Base-by-base conservation (phyloP, 2,888 invertebrate species). In the Sepioteuthis lessoniana region DNA sequence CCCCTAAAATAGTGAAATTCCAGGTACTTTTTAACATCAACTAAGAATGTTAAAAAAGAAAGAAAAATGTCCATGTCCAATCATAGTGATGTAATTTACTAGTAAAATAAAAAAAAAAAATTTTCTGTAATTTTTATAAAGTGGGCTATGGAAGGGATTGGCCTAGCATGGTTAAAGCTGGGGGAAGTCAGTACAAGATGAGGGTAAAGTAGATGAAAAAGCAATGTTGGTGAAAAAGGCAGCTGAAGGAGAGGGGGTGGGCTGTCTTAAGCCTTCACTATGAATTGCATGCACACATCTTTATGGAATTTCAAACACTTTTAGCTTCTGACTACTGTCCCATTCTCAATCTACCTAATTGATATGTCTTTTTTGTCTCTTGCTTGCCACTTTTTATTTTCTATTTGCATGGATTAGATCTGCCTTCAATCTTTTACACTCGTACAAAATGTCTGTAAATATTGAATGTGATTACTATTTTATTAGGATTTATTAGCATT, bases 311-410 rank as follows among this genome's bases (percentile, higher is more conserved):
- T 76, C n/a, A 76, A 76, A 76, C 76, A 76, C 76, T 76, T 76
- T 8, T 76, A n/a, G 31, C 76, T 76, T 76, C 76, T 76, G n/a
- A 76, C 76, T 76, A 76, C 76, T 76, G 76, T 76, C 76, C 76
- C 76, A n/a, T 76, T 76, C 76, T 76, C 76, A 76, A 76, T 76
- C 76, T 76, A 76, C 76, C 76, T 76, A 76, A 76, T 76, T 76
- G 76, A 76, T 76, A 16, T n/a, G 76, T 76, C n/a, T n/a, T 76
- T 42, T 76, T 76, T 76, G 16, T 76, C n/a, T 35, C n/a, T 76
- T n/a, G 13, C n/a, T 76, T 35, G 2, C 35, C 13, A 35, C n/a
- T 76, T n/a, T n/a, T n/a, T n/a, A n/a, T n/a, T 76, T n/a, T 76
- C n/a, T 13, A 16, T 35, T n/a, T 76, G 25, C 55, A 55, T 55